phyloP scores from a whole-genome alignment of 2,888 invertebrate species.

The Allacma fusca region DNA sequence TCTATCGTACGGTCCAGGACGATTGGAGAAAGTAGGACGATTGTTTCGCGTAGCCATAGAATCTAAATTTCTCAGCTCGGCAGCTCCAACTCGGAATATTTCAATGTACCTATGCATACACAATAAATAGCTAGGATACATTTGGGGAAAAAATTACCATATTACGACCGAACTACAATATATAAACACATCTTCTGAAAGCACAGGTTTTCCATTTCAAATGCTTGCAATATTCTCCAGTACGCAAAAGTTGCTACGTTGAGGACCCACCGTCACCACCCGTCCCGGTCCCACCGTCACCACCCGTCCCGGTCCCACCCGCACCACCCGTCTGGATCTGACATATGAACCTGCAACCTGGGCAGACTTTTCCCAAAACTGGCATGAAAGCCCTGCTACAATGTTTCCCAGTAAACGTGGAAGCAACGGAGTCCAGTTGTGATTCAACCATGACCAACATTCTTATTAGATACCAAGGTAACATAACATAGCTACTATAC shows the following conservation, averaged over 20 bases:
- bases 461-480: background rate
- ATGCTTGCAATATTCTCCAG: background rate
- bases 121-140: constrained; percentile 9
- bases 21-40: constrained; percentile 28
- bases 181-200: background rate
- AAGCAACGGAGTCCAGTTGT: background rate
- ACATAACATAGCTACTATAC: background rate
- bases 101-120: constrained; percentile 56
- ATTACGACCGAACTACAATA: background rate
- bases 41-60: constrained; percentile 49
- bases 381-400: constrained; percentile 41
- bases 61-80: constrained; percentile 55
- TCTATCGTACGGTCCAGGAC: constrained; percentile 56
- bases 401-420: background rate
- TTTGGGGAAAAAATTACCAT: background rate
- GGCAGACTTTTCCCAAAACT: constrained; percentile 25
- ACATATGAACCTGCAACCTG: constrained; percentile 33
- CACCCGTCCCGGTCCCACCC: constrained; percentile 44
- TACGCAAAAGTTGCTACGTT: background rate
- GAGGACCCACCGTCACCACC: constrained; percentile 23
- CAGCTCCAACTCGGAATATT: constrained; percentile 57
- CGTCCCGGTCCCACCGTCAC: constrained; percentile 27
- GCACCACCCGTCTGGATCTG: constrained; percentile 32
- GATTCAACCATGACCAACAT: background rate
- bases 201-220: background rate